Evolutionary conservation across 2,888 invertebrate genomes (phyloP).

Genomic region (Agrotis clavis): DNA sequence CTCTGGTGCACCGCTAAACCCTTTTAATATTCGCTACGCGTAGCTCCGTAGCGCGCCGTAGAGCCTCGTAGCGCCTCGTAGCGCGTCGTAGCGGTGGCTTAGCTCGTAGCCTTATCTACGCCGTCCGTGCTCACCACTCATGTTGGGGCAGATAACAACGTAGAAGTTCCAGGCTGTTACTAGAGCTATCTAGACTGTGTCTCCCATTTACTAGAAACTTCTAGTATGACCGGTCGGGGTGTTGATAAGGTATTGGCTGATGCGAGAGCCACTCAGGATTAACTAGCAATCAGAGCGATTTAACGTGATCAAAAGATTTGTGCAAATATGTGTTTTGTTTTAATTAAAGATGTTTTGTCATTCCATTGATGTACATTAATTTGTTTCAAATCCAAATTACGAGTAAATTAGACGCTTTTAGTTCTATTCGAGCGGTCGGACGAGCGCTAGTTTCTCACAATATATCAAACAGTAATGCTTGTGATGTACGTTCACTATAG

Average conservation of each 20-base stretch:
- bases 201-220: no score
- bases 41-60: slow-evolving; percentile 47
- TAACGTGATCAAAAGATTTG: no score
- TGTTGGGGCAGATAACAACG: neutral
- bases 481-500: neutral
- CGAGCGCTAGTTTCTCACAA: neutral
- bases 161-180: neutral
- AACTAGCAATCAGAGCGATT: no score
- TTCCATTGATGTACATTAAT: neutral
- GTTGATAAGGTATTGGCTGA: no score
- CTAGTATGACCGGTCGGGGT: no score
- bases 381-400: no score
- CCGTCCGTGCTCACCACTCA: neutral
- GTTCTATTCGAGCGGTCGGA: neutral
- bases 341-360: no score
- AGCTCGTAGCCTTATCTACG: slow-evolving; percentile 24
- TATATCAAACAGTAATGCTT: neutral
- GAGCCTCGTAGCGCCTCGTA: slow-evolving; percentile 27
- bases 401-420: neutral
- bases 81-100: slow-evolving; percentile 34
- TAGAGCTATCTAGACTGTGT: no score
- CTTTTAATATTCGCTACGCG: slow-evolving; percentile 69
- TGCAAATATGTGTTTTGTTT: no score
- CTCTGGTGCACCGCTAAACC: slow-evolving; percentile 57
- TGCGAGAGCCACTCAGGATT: no score